Percentiles rank a stretch among this genome's conserved stretches.
These are phyloP conservation scores for Suricata suricatta DNA, from an alignment of 2,113 vertebrate species.

Conservation along the genomic window DNA sequence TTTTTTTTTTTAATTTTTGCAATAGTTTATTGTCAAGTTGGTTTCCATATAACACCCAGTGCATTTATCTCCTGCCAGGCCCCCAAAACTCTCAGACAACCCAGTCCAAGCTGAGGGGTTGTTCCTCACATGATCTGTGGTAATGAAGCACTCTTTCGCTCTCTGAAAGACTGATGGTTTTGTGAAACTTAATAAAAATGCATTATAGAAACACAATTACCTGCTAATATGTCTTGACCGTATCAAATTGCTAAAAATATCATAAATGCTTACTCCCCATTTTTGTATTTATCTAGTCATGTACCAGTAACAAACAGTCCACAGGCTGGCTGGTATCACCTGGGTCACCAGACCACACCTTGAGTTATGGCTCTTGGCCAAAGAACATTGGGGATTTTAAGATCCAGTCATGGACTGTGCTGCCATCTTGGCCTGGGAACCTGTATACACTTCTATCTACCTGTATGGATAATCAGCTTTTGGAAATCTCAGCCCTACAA, in stretches of 20 bases:
- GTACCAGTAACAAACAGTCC: not conserved
- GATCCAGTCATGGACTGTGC: too few species aligned
- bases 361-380: not conserved
- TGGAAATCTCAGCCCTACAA: not conserved
- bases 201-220: not conserved
- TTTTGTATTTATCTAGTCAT: not conserved
- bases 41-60: too few species aligned
- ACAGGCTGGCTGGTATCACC: not conserved
- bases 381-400: not conserved
- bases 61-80: not conserved
- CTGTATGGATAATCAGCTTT: not conserved
- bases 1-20: too few species aligned
- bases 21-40: too few species aligned
- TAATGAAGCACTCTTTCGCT: not conserved
- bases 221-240: not conserved
- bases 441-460: fast-evolving
- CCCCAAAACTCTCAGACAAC: not conserved
- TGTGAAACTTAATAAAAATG: not conserved
- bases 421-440: not conserved
- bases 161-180: not conserved
- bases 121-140: not conserved
- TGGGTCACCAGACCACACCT: too few species aligned
- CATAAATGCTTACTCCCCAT: not conserved
- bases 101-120: too few species aligned
- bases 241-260: not conserved